Base-by-base conservation (phyloP, 2,888 invertebrate genomes). In the Troides aeacus region DNA sequence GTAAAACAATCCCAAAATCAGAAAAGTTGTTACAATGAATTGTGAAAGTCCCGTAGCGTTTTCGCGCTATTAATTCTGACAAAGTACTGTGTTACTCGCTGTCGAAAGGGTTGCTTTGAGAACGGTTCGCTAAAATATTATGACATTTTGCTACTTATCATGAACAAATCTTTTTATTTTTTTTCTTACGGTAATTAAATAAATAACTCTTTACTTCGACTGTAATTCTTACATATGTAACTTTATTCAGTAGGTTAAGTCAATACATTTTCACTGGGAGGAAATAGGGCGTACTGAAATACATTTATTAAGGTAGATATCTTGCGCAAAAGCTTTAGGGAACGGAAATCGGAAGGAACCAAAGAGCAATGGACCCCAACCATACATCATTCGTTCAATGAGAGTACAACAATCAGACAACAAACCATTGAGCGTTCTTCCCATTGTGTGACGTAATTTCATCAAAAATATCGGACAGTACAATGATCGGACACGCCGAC, bases 61-160 rank as follows among this genome's bases (percentile, higher is more conserved):
- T 83, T 90, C 89, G 92, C 86, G 84, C 81, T 89, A 88, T 92
- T 91, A 91, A 92, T 87, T 83, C 86, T 92, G 90, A 92, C 84
- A 92, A 89, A 91, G 89, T 89, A 77, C 86, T 79, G 57, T n/a
- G 79, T 74, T 77, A 77, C 81, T 79, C 75, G 75, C 79, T 78
- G 81, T 80, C 78, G 84, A 89, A 92, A 92, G 91, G 92, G 91
- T 91, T 92, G 77, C 78, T 77, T 74, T 81, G 83, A 85, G 81
- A 78, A 81, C 84, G 85, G 82, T 81, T 77, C 74, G 76, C 84
- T 83, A 84, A 87, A 89, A 87, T 89, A 86, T 92, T 92, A 82
- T 89, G 90, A 90, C 90, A 81, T 85, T 85, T 80, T 74, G 74
- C 77, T 77, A 53, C 66, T 70, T 64, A 53, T 74, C 71, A 61